Evolutionary conservation across 2,888 invertebrate genomes (phyloP), one percentile per base, ranked within the genome.

Genomic region (Mystacides longicornis): DNA sequence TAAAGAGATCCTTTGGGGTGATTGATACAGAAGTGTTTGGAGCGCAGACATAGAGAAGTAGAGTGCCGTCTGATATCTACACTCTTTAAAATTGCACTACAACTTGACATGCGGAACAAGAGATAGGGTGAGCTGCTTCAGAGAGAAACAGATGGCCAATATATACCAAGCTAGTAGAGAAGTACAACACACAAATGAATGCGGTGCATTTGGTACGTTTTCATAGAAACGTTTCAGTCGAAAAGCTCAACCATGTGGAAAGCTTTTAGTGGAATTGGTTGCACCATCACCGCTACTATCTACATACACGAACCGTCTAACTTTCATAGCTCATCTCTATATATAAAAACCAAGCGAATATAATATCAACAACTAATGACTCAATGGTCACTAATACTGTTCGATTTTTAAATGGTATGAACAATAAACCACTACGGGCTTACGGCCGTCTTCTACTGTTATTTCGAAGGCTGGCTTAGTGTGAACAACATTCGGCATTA

Each of bases 201-300:
- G 37, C n/a, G 3, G 3, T 16, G 37, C 14, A 37, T 37, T 3
- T 16, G 14, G 37, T 37, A 37, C 37, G 16, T 37, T 37, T 14
- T 37, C 37, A n/a, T n/a, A n/a, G 37, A 37, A 37, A 14, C n/a
- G 14, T 3, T 37, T 37, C 37, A 37, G 7, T 37, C 37, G 37
- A 37, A 37, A 37, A 7, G 37, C 37, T 37, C 37, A 14, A 37
- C 37, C 7, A 37, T 37, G 37, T 37, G 37, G 37, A 37, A 37
- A 37, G 37, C 37, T 37, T 37, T 37, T 37, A 37, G 37, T 14
- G 37, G 37, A 37, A 37, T 37, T 37, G 37, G 37, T 37, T 37
- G 37, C 14, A 37, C 16, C 37, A 37, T 3, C 14, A 37, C 16
- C 14, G 16, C 37, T 16, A 37, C 14, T 37, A 37, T 16, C 7